phyloP scores from a whole-genome alignment of 2,113 vertebrate genomes.

The Heterotis niloticus region DNA sequence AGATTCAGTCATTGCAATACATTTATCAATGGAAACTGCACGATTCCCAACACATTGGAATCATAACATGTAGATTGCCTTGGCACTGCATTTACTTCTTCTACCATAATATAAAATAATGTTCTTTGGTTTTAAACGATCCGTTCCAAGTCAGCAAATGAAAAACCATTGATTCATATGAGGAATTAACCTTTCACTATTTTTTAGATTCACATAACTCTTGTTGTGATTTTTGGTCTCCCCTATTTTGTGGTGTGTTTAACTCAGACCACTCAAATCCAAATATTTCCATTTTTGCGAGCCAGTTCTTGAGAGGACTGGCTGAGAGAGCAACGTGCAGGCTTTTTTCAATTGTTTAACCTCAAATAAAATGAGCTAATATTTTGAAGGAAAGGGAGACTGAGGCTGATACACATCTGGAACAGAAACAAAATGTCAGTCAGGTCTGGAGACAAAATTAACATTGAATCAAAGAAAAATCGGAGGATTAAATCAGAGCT shows the following conservation, averaged over 20 bases:
- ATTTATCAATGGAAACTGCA: constrained; percentile 4
- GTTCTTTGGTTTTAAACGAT: background rate
- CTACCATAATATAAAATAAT: constrained; percentile 7
- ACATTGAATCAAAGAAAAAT: constrained; percentile 29
- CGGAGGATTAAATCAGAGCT: constrained; percentile 2
- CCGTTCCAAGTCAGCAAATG: background rate
- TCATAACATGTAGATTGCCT: background rate
- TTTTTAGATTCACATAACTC: constrained; percentile 25
- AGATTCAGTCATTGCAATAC: background rate
- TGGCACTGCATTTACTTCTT: background rate
- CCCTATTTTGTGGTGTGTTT: constrained; percentile 22
- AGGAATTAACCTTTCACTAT: background rate
- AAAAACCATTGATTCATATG: background rate
- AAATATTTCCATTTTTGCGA: constrained; percentile 42
- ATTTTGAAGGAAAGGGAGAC: constrained; percentile 23
- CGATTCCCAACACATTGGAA: background rate
- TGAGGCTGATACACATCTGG: constrained; percentile 27
- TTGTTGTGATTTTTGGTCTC: constrained; percentile 23
- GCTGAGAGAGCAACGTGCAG: constrained; percentile 25
- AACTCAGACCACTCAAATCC: constrained; percentile 39
- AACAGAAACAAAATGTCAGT: constrained; percentile 32
- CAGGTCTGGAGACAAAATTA: constrained; percentile 29
- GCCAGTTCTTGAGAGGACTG: constrained; percentile 31
- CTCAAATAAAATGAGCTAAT: constrained; percentile 39
- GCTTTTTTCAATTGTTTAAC: constrained; percentile 32